Evolutionary conservation across 2,888 invertebrate genomes (phyloP), one percentile per base, ranked within the genome.

Genomic region (Meteorus colon): DNA sequence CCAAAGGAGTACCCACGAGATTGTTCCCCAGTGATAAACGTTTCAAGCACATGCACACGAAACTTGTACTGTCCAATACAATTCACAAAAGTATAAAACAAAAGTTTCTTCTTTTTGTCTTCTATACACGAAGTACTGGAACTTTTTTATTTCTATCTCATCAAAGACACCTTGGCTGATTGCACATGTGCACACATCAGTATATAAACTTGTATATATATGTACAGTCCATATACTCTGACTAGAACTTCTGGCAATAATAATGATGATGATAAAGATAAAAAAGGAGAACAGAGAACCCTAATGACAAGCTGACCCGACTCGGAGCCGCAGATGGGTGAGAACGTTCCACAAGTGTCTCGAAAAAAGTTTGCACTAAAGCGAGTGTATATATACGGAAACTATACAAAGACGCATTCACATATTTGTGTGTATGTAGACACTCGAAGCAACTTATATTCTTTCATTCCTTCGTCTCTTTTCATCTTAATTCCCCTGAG

Each of bases 301-400:
- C 75, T 73, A 75, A 75, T 76, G 71, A 76, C 74, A 71, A 72
- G 31, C 5, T 12, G 62, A 65, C 41, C 34, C 68, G 48, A 24
- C n/a, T 16, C 19, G 24, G 34, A 45, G 60, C 12, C 31, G 55
- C 77, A 75, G 77, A 78, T 77, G 75, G 75, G 71, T 60, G 37
- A 60, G 60, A 75, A 71, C 76, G 75, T 74, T 79, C 80, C 77
- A 80, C 80, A 80, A 80, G 79, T 80, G 80, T 80, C 77, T 41
- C 69, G 45, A 73, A 80, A 79, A 80, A 80, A 80, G 48, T 80
- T 80, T 79, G 65, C 75, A 65, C 51, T 74, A 60, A 67, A 72
- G n/a, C 77, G 41, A 41, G 41, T 73, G 27, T 73, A 60, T 55
- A 62, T 67, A 48, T 51, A 41, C 73, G 29, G 60, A 63, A 70